These are phyloP conservation scores for Leucopsar rothschildi DNA, from an alignment of 2,113 vertebrate species.

Conservation along the genomic window DNA sequence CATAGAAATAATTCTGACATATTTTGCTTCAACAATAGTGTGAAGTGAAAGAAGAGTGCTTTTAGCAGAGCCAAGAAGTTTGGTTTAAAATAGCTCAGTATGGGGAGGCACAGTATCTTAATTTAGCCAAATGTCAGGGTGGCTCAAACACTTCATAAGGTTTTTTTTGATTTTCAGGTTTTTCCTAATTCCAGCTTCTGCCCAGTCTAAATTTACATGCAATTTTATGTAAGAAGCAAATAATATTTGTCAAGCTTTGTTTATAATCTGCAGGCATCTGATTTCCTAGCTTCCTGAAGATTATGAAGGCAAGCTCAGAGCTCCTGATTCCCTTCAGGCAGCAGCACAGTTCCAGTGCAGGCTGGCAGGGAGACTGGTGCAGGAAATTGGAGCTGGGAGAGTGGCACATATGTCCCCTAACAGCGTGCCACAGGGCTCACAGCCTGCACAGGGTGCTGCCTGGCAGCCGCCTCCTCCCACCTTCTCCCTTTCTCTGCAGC, in stretches of 20 bases:
- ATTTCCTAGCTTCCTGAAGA: neutral
- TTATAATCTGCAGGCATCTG: neutral
- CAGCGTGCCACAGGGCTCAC: neutral
- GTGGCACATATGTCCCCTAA: neutral
- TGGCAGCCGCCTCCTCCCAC: neutral
- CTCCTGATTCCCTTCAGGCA: neutral
- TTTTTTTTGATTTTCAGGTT: neutral
- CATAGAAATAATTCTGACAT: neutral
- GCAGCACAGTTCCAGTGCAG: neutral
- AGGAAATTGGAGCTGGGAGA: neutral
- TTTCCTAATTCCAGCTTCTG: slow-evolving; percentile 1
- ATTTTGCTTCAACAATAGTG: neutral
- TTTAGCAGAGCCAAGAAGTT: neutral
- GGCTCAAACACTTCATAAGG: neutral
- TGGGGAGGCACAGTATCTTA: neutral
- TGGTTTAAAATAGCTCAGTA: slow-evolving; percentile 29
- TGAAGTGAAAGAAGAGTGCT: neutral
- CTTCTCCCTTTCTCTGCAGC: neutral
- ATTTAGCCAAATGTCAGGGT: slow-evolving; percentile 16
- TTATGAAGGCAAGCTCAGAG: neutral
- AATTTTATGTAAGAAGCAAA: neutral
- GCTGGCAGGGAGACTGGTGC: neutral
- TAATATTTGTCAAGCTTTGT: neutral
- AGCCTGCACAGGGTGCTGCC: neutral
- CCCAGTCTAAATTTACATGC: neutral